phyloP scores from a whole-genome alignment of 2,888 invertebrate species.

The Aelia acuminata region DNA sequence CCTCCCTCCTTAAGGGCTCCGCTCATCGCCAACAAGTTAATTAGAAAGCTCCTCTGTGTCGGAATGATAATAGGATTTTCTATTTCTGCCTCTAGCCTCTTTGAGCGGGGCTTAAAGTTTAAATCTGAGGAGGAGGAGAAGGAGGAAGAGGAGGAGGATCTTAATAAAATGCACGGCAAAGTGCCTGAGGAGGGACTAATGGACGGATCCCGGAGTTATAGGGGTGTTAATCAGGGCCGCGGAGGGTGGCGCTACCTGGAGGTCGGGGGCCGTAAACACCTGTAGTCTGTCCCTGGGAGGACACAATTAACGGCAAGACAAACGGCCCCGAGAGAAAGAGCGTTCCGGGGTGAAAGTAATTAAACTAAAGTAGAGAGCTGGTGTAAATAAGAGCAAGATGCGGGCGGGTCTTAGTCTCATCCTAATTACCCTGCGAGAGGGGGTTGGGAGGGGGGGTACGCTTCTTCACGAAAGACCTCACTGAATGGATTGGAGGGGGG shows the following conservation, averaged over 20 bases:
- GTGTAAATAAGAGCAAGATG: constrained; percentile 50
- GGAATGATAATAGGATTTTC: constrained; percentile 43
- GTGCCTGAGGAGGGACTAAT: constrained; percentile 28
- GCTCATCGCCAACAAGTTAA: constrained; percentile 5
- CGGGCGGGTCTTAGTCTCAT: constrained; percentile 20
- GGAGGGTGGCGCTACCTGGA: neutral
- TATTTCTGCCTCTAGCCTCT: constrained; percentile 20
- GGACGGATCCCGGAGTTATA: constrained; percentile 52
- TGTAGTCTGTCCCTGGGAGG: constrained; percentile 23
- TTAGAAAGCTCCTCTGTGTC: constrained; percentile 9
- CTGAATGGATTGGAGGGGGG: neutral
- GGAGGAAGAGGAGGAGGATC: neutral
- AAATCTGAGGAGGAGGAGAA: constrained; percentile 11
- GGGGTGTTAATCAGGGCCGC: constrained; percentile 51
- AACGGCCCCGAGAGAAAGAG: constrained; percentile 32
- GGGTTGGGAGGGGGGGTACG: neutral
- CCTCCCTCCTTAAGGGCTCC: neutral
- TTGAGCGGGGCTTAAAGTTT: constrained; percentile 18
- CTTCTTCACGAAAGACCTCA: neutral
- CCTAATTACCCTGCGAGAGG: constrained; percentile 28
- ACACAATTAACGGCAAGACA: constrained; percentile 50
- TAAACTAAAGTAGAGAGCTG: constrained; percentile 43
- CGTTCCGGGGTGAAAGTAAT: constrained; percentile 23
- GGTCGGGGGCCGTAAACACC: constrained; percentile 22
- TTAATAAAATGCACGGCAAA: constrained; percentile 42